Evolutionary conservation across 2,888 invertebrate genomes (phyloP).

Genomic region (Hydrotaea cyrtoneurina): DNA sequence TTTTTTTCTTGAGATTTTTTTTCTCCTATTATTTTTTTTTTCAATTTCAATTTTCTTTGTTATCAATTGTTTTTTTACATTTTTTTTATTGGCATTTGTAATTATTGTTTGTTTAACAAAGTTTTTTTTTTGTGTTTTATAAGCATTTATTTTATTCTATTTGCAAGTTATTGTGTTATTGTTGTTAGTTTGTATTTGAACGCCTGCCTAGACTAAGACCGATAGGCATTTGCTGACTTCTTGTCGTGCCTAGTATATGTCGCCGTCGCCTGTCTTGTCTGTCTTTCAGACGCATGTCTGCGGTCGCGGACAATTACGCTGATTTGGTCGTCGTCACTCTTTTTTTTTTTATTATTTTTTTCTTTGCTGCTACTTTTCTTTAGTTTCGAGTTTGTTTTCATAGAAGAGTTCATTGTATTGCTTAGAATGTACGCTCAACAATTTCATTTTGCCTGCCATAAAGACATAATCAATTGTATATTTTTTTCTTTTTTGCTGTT

Average conservation of each 20-base stretch:
- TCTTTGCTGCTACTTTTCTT: neutral
- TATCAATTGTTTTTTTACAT: neutral
- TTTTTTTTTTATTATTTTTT: neutral
- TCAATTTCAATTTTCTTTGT: conserved; percentile 14
- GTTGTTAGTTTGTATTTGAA: neutral
- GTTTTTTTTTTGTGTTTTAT: neutral
- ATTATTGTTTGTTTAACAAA: neutral
- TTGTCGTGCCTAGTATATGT: neutral
- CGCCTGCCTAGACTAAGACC: neutral
- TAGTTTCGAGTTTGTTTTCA: neutral
- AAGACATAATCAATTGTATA: conserved; percentile 48
- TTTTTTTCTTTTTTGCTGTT: neutral
- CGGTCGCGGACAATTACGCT: neutral
- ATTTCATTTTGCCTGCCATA: conserved; percentile 32
- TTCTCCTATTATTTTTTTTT: neutral
- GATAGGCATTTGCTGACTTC: neutral
- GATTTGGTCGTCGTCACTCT: conserved; percentile 11
- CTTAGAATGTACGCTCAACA: conserved; percentile 53
- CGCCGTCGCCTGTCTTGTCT: neutral
- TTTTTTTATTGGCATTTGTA: neutral
- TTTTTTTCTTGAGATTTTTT: neutral
- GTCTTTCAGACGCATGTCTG: neutral
- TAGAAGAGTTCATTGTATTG: conserved; percentile 62
- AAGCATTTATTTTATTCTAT: neutral
- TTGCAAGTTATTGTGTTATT: neutral